A percentile compares a stretch with the other conserved stretches of the same genome.
These are phyloP conservation scores for Drosophila buzzatii DNA, from an alignment of 2,888 invertebrate species.

Conservation along the genomic window DNA sequence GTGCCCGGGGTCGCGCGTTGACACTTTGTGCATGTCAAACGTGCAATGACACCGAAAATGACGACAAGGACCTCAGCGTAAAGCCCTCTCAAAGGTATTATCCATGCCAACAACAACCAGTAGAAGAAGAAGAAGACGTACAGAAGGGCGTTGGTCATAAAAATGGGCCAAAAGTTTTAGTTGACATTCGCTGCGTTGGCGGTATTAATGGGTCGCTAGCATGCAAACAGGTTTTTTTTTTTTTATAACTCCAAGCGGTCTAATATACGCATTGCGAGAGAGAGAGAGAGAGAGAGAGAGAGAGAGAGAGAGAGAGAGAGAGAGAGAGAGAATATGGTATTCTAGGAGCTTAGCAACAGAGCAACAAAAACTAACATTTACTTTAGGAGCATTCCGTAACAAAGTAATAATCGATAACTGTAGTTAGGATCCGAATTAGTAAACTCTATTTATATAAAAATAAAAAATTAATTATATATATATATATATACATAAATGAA, in stretches of 20 bases:
- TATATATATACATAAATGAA: neutral
- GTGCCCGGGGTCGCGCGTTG: constrained; percentile 52
- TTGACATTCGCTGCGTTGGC: constrained; percentile 42
- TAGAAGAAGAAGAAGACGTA: constrained; percentile 1
- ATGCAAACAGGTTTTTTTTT: constrained; percentile 52
- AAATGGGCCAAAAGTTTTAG: constrained; percentile 65
- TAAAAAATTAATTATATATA: neutral
- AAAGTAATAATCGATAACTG: neutral
- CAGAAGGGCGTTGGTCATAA: constrained; percentile 34
- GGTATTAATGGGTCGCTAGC: constrained; percentile 63
- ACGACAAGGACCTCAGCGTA: constrained; percentile 38
- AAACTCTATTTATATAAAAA: neutral
- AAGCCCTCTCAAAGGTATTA: constrained; percentile 64
- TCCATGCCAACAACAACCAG: constrained; percentile 21
- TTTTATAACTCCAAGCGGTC: constrained; percentile 23
- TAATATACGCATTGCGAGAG: constrained; percentile 2
- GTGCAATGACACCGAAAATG: constrained; percentile 65
- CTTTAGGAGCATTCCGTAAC: neutral
- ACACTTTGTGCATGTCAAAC: constrained; percentile 70
- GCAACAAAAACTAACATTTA: neutral
- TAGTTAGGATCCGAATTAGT: neutral
- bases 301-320: neutral
- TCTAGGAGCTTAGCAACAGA: constrained; percentile 3
- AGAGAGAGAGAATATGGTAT: neutral
- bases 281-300: neutral